Base-by-base conservation (phyloP, 2,113 vertebrate genomes). In the Microcebus jonahi region DNA sequence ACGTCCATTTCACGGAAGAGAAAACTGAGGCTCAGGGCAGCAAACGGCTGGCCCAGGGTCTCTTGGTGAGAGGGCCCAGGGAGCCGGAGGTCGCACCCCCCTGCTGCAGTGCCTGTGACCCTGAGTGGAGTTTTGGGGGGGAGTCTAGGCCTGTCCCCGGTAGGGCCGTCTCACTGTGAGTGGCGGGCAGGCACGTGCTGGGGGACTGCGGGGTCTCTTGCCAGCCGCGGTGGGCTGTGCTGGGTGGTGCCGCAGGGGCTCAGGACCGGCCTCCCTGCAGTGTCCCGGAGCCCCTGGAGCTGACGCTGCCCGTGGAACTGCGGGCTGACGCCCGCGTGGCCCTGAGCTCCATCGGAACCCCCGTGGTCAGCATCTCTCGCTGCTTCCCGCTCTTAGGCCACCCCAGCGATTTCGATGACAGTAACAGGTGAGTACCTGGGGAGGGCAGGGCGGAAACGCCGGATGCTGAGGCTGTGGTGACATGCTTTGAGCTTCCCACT, bases 291-390 rank as follows among this genome's bases (percentile, higher is more conserved):
- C 68, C 97, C 9, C 59, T 97, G 90, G 86, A 96, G n/a, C 55
- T 98, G 71, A 70, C 8, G 50, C 15, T 97, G 88, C 97, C 96
- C 0, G 55, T 77, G 15, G 76, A 82, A 0, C 84, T 98, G 79
- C 25, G 55, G 91, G 97, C 97, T 0, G 97, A 98, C 0, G 82
- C 88, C 65, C 87, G 0, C 0, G 94, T 98, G 65, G 42, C 34
- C 15, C 88, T 80, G 85, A 94, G 92, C 45, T 67, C 96, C 59
- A 94, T 94, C 2, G 90, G 85, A 55, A 96, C 97, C 18, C 98
- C 97, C 0, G 39, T 98, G 53, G n/a, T 98, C 93, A 97, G 96
- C 20, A 71, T 98, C 77, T 92, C 96, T 0, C 11, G 96, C 65
- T 98, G 98, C 95, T 93, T 79, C 76, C 81, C 95, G 0, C 1